These are phyloP conservation scores for Lepus timidus DNA, from an alignment of 2,113 vertebrate genomes.

Conservation along the genomic window DNA sequence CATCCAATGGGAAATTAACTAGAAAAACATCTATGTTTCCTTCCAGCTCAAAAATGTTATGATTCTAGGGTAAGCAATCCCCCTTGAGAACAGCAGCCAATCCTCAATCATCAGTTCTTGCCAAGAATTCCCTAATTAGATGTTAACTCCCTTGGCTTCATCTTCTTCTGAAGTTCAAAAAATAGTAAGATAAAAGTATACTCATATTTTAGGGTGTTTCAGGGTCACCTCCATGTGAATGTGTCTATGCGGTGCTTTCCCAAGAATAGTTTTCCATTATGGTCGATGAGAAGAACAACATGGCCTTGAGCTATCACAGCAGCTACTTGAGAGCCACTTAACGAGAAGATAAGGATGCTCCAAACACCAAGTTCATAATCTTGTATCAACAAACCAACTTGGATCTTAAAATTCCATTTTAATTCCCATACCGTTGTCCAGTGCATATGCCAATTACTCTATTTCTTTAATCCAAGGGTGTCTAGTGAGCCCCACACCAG, in stretches of 20 bases:
- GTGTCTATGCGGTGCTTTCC: background rate
- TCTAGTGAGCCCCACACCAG: slow-evolving; percentile 74
- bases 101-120: background rate
- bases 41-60: slow-evolving; percentile 41
- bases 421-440: slow-evolving; percentile 62
- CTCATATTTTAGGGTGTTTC: background rate
- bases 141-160: slow-evolving; percentile 34
- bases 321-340: background rate
- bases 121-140: background rate
- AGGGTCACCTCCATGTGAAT: background rate
- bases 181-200: background rate
- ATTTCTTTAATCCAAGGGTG: slow-evolving; percentile 73
- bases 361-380: slow-evolving; percentile 55
- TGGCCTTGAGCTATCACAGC: background rate
- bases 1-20: slow-evolving; percentile 49
- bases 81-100: background rate
- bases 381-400: slow-evolving; percentile 57
- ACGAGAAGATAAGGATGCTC: background rate
- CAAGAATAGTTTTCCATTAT: background rate
- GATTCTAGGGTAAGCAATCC: background rate
- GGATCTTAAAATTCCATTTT: slow-evolving; percentile 56
- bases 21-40: slow-evolving; percentile 30
- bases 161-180: slow-evolving; percentile 52
- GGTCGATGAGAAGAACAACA: background rate
- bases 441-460: slow-evolving; percentile 58